Percentiles rank a stretch among this genome's conserved stretches.
Conservation (phyloP, 2,113 vertebrate species). For the Psephotus haematonotus region DNA sequence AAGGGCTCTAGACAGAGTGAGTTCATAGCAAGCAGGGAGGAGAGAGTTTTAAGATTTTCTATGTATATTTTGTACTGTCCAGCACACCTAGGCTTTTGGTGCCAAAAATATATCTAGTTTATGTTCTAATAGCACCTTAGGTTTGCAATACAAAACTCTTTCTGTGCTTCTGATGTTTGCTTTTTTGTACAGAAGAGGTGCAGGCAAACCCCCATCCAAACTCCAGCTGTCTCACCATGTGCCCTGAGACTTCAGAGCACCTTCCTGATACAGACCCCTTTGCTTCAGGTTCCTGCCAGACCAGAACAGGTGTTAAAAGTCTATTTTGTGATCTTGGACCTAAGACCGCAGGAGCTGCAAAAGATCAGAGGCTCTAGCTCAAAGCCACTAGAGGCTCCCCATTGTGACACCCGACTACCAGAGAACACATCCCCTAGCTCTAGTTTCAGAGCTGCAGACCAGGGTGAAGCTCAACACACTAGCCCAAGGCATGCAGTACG, state of each 20-base stretch:
- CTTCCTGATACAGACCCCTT: neutral
- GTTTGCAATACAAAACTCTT: neutral
- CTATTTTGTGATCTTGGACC: neutral
- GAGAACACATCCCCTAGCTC: rapidly evolving
- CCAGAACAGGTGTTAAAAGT: neutral
- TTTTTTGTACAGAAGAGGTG: neutral
- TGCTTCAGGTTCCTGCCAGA: neutral
- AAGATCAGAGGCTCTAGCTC: rapidly evolving
- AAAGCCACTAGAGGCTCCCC: too few relatives aligned
- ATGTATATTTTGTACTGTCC: neutral
- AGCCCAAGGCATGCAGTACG: neutral
- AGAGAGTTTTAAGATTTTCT: neutral
- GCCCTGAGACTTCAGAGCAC: neutral
- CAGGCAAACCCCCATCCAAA: neutral
- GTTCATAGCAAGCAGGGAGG: neutral
- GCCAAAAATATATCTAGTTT: neutral
- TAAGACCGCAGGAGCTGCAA: neutral
- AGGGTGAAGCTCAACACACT: neutral
- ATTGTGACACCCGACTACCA: rapidly evolving
- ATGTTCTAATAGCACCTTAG: neutral
- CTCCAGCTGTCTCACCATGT: rapidly evolving
- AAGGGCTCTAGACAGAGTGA: neutral
- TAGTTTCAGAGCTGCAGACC: neutral
- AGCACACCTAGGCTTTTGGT: neutral
- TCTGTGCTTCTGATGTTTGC: neutral